Base-by-base conservation (phyloP, 2,888 invertebrate genomes). In the Noctua pronuba region DNA sequence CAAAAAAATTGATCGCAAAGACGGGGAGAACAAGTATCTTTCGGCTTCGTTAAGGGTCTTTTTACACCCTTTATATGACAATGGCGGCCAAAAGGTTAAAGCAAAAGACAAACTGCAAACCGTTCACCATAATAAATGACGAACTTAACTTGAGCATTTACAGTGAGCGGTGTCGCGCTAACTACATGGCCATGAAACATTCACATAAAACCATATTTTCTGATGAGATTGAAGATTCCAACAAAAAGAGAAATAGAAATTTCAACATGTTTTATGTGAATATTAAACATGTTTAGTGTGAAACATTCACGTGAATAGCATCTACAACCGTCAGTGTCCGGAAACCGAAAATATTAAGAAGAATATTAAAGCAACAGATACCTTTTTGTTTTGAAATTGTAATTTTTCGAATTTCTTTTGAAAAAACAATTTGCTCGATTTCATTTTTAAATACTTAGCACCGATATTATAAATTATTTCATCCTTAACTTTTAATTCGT, bases 371-470 rank as follows among this genome's bases (percentile, higher is more conserved):
- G 24, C 38, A 38, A 11, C 21, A 13, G 18, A 0, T 83, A 88
- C 88, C 87, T 87, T 85, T 75, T 86, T 86, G 80, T 88, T 90
- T 77, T 90, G 89, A 52, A 74, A 65, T 74, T 95, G 95, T 73
- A 96, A 85, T 75, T 93, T 93, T 58, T 89, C 84, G 6, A 94
- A 85, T 87, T 94, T 94, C 52, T 89, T 92, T 86, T 93, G 93
- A 41, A 94, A 89, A 49, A 88, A 78, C 65, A 89, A 89, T 79
- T 94, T 90, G 74, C 88, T 88, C 21, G 90, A 84, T 87, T 90
- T 91, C 28, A 91, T 88, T 87, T 92, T 93, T 71, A 93, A 85
- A 86, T 92, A 91, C 86, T 92, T 90, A 71, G 84, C 75, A 82
- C 92, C 91, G 71, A 92, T 89, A 78, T 91, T 92, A 82, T 83